Evolutionary conservation across 1,140 invertebrate genomes (phyloP).

Genomic region (Lysiphlebus fabarum): DNA sequence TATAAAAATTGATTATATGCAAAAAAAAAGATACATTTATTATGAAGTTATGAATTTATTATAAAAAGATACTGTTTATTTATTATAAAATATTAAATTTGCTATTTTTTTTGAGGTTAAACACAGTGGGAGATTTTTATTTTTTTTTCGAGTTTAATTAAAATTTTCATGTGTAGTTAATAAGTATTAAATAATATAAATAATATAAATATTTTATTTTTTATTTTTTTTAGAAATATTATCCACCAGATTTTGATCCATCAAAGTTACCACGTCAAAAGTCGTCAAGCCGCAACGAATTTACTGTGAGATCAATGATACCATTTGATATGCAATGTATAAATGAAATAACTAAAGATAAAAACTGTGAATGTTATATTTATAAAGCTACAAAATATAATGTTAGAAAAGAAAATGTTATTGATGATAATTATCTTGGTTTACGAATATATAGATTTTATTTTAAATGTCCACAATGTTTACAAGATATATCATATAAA

Average conservation of each 20-base stretch:
- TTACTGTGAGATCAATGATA: constrained; percentile 96
- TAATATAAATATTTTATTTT: too few species aligned
- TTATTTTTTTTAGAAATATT: constrained; percentile 99
- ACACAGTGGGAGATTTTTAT: too few species aligned
- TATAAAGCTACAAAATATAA: constrained; percentile 99
- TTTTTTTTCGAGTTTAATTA: too few species aligned
- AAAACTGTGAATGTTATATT: constrained; percentile 98
- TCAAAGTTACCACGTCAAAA: constrained; percentile 97
- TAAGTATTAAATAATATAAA: too few species aligned
- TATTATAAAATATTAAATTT: too few species aligned
- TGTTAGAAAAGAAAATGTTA: constrained; percentile 97
- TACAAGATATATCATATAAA: constrained; percentile 98
- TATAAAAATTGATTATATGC: too few species aligned
- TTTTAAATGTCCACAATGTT: constrained; percentile 93
- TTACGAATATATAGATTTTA: constrained; percentile 96
- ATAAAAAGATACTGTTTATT: too few species aligned
- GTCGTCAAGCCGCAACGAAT: constrained; percentile 90
- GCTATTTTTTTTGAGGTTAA: too few species aligned
- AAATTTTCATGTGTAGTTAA: too few species aligned
- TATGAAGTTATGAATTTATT: too few species aligned
- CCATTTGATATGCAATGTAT: constrained; percentile 98
- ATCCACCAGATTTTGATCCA: constrained; percentile 99
- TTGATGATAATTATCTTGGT: constrained; percentile 96
- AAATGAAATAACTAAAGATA: too few species aligned
- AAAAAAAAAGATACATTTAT: too few species aligned